A percentile compares a stretch with the other conserved stretches of the same genome.
Evolutionary conservation across 2,888 invertebrate genomes (phyloP).

Genomic region (Aspidapion aeneum): DNA sequence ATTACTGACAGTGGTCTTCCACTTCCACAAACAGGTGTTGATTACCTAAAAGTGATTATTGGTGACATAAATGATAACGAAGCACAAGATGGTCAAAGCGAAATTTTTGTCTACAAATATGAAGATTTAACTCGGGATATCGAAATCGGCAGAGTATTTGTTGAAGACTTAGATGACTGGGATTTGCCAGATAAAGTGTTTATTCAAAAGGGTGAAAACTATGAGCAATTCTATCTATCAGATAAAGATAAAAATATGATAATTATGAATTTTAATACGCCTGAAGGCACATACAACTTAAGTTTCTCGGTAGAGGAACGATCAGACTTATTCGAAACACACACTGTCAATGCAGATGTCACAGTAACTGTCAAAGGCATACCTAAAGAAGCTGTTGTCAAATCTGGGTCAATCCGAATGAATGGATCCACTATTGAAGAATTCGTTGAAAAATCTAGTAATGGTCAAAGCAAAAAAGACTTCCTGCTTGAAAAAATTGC

Average conservation of each 20-base stretch:
- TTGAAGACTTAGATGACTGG: slow-evolving; percentile 96
- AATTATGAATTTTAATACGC: slow-evolving; percentile 74
- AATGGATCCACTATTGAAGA: slow-evolving; percentile 79
- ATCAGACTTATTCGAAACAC: slow-evolving; percentile 54
- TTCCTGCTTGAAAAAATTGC: slow-evolving; percentile 59
- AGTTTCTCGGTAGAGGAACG: slow-evolving; percentile 72
- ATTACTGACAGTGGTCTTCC: slow-evolving; percentile 85
- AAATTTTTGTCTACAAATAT: slow-evolving; percentile 93
- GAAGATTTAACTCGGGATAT: slow-evolving; percentile 78
- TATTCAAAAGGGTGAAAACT: slow-evolving; percentile 60
- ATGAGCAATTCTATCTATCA: slow-evolving; percentile 68
- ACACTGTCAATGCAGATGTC: slow-evolving; percentile 79
- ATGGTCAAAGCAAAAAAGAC: slow-evolving; percentile 66
- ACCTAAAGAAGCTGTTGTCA: slow-evolving; percentile 87
- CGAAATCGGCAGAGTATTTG: slow-evolving; percentile 89
- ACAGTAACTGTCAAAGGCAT: slow-evolving; percentile 84
- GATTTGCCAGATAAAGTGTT: slow-evolving; percentile 91
- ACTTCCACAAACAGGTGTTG: slow-evolving; percentile 70
- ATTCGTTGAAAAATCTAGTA: slow-evolving; percentile 64
- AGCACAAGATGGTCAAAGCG: slow-evolving; percentile 83
- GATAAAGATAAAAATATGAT: slow-evolving; percentile 75
- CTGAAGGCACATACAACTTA: slow-evolving; percentile 71
- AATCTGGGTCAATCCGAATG: slow-evolving; percentile 89
- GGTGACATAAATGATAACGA: slow-evolving; percentile 93
- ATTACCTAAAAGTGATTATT: slow-evolving; percentile 83